Evolutionary conservation across 2,113 vertebrate genomes (phyloP), one percentile per base, ranked within the genome.

Genomic region (Chlamydotis undulata): DNA sequence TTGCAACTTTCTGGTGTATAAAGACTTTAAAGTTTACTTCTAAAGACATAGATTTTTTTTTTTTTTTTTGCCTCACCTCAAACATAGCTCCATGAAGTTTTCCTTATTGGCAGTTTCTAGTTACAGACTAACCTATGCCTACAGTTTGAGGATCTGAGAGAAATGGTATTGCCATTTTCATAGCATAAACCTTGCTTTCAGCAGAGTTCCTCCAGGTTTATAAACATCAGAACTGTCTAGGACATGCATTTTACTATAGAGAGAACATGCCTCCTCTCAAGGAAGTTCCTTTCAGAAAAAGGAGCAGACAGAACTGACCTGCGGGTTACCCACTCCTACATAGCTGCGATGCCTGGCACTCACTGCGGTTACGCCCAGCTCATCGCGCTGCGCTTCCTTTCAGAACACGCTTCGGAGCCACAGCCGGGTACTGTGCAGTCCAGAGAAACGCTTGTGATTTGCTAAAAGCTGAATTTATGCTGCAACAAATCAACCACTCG

Each of bases 271-370:
- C 49, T 76, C 8, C 21, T 33, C 15, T 24, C 35, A 29, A 28
- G 45, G 14, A 45, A 70, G 55, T 7, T 60, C 14, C n/a, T 45
- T 64, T 15, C 9, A 41, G 45, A 12, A 7, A 49, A 39, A 14
- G 5, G 26, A 50, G 26, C 52, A 75, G 49, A 1, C 14, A 47
- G 55, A 18, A 2, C 2, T 5, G 39, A 73, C 43, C 53, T 76
- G 67, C 39, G 82, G 24, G 24, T 61, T 12, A 33, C 49, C 76
- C 74, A 25, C 90, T 92, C 83, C 89, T 68, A 26, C 67, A 75
- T 43, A 39, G 67, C 77, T 94, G 76, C 26, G 11, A 84, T 91
- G 68, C 71, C 92, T 94, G 76, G 47, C 67, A 93, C 91, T 73
- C 79, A 25, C 2, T 7, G 23, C 6, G 39, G 19, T n/a, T 52